Percentiles rank a stretch among this genome's conserved stretches.
Conservation (phyloP, 1,140 invertebrate genomes). For the Eriocheir sinensis region DNA sequence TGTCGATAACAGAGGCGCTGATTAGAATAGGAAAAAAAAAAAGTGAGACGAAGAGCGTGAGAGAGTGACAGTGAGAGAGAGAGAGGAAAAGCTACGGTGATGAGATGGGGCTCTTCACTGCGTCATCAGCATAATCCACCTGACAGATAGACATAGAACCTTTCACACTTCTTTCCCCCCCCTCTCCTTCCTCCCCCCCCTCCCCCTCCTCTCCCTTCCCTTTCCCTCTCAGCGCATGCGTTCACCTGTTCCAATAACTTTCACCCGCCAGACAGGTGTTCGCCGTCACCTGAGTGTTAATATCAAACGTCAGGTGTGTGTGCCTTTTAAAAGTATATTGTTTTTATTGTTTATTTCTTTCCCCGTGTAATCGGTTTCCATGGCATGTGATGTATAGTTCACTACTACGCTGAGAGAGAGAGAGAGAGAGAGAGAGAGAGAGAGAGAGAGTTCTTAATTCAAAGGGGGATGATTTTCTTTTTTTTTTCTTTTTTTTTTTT, state of each 20-base stretch:
- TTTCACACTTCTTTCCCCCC: neutral
- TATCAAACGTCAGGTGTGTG: too few species aligned
- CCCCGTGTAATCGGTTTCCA: too few species aligned
- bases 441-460: neutral
- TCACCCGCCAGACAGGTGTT: too few species aligned
- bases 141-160: neutral
- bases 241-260: too few species aligned
- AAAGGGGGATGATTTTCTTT: neutral
- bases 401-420: neutral
- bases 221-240: too few species aligned
- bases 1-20: neutral
- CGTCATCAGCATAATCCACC: neutral
- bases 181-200: too few species aligned
- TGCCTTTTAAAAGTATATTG: too few species aligned
- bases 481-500: neutral
- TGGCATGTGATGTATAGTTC: too few species aligned
- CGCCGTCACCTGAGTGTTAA: too few species aligned
- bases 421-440: too few species aligned
- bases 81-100: neutral
- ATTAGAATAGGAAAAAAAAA: neutral
- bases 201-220: too few species aligned
- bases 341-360: too few species aligned
- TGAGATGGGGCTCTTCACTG: neutral
- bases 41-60: neutral
- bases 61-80: slow-evolving; percentile 27